Evolutionary conservation across 2,113 vertebrate genomes (phyloP).

Genomic region (Ceyx margarethae): DNA sequence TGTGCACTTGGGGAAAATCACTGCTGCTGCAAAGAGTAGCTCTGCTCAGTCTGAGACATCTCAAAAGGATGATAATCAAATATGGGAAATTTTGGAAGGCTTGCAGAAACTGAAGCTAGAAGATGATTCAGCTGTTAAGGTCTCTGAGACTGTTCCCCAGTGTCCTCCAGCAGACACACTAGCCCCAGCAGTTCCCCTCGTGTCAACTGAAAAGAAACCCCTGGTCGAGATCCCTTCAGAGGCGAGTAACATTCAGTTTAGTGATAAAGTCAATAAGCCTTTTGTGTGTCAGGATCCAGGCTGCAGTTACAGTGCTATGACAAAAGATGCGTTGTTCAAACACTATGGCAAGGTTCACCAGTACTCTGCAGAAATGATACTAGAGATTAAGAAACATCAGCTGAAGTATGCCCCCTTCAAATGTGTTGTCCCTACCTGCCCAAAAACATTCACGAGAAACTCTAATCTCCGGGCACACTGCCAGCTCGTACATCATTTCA

Average conservation of each 20-base stretch:
- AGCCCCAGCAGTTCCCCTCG: constrained; percentile 58
- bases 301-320: constrained; percentile 88
- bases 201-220: constrained; percentile 40
- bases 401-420: constrained; percentile 91
- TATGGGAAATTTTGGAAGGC: constrained; percentile 84
- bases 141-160: constrained; percentile 36
- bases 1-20: not conserved
- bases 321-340: constrained; percentile 90
- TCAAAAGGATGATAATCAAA: constrained; percentile 75
- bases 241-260: constrained; percentile 62
- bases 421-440: constrained; percentile 87
- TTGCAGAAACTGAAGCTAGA: constrained; percentile 86
- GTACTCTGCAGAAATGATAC: constrained; percentile 89
- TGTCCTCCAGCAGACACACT: constrained; percentile 45
- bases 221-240: constrained; percentile 68
- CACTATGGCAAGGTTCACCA: constrained; percentile 91
- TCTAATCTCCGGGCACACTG: constrained; percentile 94
- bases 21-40: constrained; percentile 14
- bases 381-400: constrained; percentile 87
- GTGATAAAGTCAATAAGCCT: constrained; percentile 80
- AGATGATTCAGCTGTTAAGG: constrained; percentile 63
- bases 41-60: constrained; percentile 65
- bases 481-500: constrained; percentile 86
- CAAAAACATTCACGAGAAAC: constrained; percentile 94
- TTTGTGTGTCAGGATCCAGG: constrained; percentile 85